Evolutionary conservation across 2,888 invertebrate genomes (phyloP).

Genomic region (Lepeophtheirus nordmannii): DNA sequence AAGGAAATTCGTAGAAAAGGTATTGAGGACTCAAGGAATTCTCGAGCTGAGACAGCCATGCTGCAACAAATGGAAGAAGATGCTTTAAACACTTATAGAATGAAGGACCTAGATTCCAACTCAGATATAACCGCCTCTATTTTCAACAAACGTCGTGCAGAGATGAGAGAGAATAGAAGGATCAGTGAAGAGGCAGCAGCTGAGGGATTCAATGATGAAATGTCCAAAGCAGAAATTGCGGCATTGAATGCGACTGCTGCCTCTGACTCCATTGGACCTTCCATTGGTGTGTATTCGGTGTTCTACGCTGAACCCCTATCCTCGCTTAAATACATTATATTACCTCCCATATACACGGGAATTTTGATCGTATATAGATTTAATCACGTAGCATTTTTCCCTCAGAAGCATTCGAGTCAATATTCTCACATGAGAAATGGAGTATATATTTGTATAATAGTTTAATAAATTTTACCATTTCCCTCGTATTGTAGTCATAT

Average conservation of each 20-base stretch:
- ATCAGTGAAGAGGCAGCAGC: slow-evolving; percentile 27
- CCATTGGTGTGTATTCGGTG: too few species aligned
- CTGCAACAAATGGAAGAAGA: slow-evolving; percentile 25
- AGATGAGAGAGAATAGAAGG: slow-evolving; percentile 28
- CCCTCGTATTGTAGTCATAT: too few species aligned
- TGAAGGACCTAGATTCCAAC: slow-evolving; percentile 61
- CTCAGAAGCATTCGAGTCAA: too few species aligned
- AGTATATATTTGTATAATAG: too few species aligned
- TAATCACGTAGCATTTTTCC: too few species aligned
- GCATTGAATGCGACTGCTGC: neutral
- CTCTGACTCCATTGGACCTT: neutral
- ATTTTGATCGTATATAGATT: too few species aligned
- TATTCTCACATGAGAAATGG: too few species aligned
- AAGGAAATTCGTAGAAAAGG: slow-evolving; percentile 68
- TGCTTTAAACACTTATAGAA: slow-evolving; percentile 62
- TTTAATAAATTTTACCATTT: too few species aligned
- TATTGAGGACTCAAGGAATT: slow-evolving; percentile 57
- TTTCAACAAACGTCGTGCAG: slow-evolving; percentile 21
- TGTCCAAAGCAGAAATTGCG: slow-evolving; percentile 13
- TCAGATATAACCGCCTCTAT: slow-evolving; percentile 43
- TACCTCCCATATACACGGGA: too few species aligned
- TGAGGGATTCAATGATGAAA: slow-evolving; percentile 22
- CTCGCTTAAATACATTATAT: too few species aligned
- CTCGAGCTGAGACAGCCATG: slow-evolving; percentile 55
- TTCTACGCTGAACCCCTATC: too few species aligned